phyloP scores from a whole-genome alignment of 2,113 vertebrate genomes.

The Nyctereutes procyonoides region DNA sequence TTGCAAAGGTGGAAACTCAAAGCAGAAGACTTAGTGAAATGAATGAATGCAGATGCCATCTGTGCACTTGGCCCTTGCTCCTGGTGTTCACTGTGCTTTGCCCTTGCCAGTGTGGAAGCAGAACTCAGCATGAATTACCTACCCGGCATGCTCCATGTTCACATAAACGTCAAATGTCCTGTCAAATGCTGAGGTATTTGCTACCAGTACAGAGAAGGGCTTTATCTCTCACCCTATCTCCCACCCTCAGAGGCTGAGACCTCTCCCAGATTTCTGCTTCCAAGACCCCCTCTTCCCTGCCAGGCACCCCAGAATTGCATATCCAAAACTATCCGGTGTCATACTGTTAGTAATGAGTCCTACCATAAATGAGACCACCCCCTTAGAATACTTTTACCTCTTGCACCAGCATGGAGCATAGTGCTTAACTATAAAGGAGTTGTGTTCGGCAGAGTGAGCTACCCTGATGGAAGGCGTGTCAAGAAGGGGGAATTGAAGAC shows the following conservation, averaged over 20 bases:
- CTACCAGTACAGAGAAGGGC: not conserved
- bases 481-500: not conserved
- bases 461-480: not conserved
- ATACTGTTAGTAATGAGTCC: not conserved
- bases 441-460: not conserved
- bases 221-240: not conserved
- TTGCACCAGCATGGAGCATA: not conserved
- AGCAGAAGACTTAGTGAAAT: not conserved
- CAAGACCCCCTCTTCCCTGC: not conserved
- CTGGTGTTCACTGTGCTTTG: not conserved
- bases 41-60: not conserved
- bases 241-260: not conserved
- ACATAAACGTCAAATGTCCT: rapidly evolving
- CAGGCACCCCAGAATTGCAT: not conserved
- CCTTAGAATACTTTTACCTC: not conserved
- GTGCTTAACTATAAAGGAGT: rapidly evolving
- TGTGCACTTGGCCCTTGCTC: rapidly evolving
- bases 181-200: not conserved
- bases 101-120: not conserved
- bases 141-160: rapidly evolving
- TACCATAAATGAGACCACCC: not conserved
- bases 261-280: not conserved
- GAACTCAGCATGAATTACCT: not conserved
- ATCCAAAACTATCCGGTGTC: not conserved
- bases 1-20: not conserved